Evolutionary conservation across 2,888 invertebrate genomes (phyloP), one percentile per base, ranked within the genome.

Genomic region (Megaustenia siamemsis): DNA sequence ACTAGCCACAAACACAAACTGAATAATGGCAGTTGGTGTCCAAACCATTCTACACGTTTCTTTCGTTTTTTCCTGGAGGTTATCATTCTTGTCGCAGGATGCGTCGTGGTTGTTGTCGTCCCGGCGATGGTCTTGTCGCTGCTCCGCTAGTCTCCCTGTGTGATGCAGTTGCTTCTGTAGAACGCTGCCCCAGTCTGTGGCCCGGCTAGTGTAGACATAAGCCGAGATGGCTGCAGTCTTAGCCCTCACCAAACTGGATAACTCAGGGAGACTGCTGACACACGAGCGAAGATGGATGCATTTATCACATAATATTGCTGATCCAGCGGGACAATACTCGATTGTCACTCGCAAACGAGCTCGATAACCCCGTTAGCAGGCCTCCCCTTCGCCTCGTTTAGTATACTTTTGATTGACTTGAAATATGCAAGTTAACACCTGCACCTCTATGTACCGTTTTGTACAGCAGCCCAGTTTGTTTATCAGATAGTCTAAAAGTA

Each of bases 261-360:
- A 56, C 40, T 77, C 77, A 56, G 56, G 60, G 77, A 60, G 77
- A 77, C 63, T 77, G 77, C 56, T 35, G 40, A 38, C 12, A 8
- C 1, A 24, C 18, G 43, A 18, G 32, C 2, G 12, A 2, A 28
- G 73, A 15, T 45, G 32, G 0, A 32, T 4, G 4, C 49, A 49
- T 73, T 49, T 73, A 73, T 73, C 73, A 49, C 18, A n/a, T 28
- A 32, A 49, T 49, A 32, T 73, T 73, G 73, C 73, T 73, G 73
- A 49, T 49, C 49, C 12, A 35, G 73, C 73, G 45, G 24, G 32
- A 43, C 15, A 15, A 35, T 45, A 21, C 40, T 69, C 24, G 38
- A 8, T 18, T 15, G 32, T 32, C 10, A 15, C 63, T 1, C 32
- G 8, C 32, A 15, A 28, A 15, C 32, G 12, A 40, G 38, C 69